phyloP scores from a whole-genome alignment of 2,797 vertebrate species.

The Centropyge bicolor region DNA sequence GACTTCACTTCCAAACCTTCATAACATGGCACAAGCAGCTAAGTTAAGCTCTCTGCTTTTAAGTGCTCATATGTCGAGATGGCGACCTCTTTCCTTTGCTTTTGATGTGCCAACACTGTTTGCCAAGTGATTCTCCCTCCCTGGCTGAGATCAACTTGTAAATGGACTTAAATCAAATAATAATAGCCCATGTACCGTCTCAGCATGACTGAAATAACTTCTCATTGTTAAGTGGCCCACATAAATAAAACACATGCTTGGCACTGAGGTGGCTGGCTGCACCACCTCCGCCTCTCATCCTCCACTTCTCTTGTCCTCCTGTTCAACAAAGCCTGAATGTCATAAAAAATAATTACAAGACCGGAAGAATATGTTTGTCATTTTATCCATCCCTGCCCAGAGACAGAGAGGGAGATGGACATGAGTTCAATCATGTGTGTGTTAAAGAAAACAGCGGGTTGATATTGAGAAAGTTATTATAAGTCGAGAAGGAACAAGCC shows the following conservation, averaged over 20 bases:
- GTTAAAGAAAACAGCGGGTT: constrained; percentile 9
- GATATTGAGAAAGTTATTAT: constrained; percentile 32
- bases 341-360: constrained; percentile 47
- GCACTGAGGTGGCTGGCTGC: constrained; percentile 6
- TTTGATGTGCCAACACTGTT: constrained; percentile 47
- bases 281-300: constrained; percentile 15
- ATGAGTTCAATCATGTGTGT: constrained; percentile 4
- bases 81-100: constrained; percentile 26
- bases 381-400: not conserved
- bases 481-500: constrained; percentile 22
- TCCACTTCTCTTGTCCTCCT: not conserved
- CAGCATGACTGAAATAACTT: constrained; percentile 56
- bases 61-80: constrained; percentile 21
- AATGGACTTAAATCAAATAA: constrained; percentile 60
- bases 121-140: constrained; percentile 51
- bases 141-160: constrained; percentile 36
- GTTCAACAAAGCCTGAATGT: constrained; percentile 50
- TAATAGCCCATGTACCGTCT: constrained; percentile 38
- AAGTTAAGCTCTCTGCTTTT: constrained; percentile 26
- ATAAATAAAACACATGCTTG: constrained; percentile 51
- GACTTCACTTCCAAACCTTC: not conserved
- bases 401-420: not conserved
- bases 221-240: constrained; percentile 33
- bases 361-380: constrained; percentile 7
- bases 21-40: constrained; percentile 7